A percentile compares a stretch with the other conserved stretches of the same genome.
These are phyloP conservation scores for Agonopterix heracliana DNA, from an alignment of 2,888 invertebrate genomes.

Conservation along the genomic window DNA sequence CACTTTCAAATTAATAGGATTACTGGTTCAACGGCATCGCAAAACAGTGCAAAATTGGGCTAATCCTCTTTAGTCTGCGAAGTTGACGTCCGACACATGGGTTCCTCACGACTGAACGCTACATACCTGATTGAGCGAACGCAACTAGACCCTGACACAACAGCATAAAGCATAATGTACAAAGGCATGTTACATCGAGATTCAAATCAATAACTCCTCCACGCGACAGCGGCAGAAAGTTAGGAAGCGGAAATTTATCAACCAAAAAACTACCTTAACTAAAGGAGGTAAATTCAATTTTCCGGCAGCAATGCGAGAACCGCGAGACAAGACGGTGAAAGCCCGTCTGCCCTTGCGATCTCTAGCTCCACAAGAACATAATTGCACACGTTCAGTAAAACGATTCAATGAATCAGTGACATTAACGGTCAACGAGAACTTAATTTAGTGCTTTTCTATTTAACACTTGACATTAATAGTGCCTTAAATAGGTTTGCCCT, in stretches of 20 bases:
- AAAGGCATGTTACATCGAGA: slow-evolving; percentile 32
- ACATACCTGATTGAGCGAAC: slow-evolving; percentile 22
- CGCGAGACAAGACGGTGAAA: slow-evolving; percentile 61
- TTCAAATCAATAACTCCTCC: slow-evolving; percentile 54
- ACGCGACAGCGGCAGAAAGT: slow-evolving; percentile 48
- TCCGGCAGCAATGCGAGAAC: slow-evolving; percentile 25
- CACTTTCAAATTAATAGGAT: slow-evolving; percentile 41
- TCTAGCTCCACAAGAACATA: slow-evolving; percentile 59
- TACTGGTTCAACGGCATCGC: slow-evolving; percentile 27
- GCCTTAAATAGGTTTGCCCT: slow-evolving; percentile 6
- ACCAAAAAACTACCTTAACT: slow-evolving; percentile 45
- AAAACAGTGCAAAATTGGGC: slow-evolving; percentile 39
- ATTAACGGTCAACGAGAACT: slow-evolving; percentile 33
- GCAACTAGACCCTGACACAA: slow-evolving; percentile 26
- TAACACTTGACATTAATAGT: slow-evolving; percentile 11
- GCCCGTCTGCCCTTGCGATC: slow-evolving; percentile 67
- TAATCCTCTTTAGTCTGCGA: slow-evolving; percentile 35
- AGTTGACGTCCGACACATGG: slow-evolving; percentile 12
- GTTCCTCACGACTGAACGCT: slow-evolving; percentile 19
- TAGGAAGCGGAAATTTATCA: slow-evolving; percentile 33
- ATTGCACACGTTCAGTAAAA: slow-evolving; percentile 56
- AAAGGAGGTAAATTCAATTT: slow-evolving; percentile 36
- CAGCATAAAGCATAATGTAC: slow-evolving; percentile 34
- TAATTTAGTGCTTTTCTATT: slow-evolving; percentile 23
- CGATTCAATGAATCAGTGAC: slow-evolving; percentile 49